Evolutionary conservation across 2,797 vertebrate species (phyloP).

Genomic region (Furcifer pardalis): DNA sequence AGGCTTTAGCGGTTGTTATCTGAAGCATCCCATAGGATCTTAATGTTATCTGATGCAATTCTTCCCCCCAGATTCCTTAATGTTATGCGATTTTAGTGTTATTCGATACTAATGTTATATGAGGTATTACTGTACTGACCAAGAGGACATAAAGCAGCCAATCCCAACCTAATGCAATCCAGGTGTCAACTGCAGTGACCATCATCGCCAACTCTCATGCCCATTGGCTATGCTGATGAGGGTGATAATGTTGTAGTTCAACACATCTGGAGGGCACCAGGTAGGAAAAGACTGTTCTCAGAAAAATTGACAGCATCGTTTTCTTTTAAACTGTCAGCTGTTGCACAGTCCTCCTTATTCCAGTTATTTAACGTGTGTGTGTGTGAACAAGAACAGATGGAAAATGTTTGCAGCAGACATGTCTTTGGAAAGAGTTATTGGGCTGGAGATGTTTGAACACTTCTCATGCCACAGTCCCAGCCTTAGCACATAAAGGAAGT

Average conservation of each 20-base stretch:
- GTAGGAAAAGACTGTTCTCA: not conserved
- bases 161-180: not conserved
- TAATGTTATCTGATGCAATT: too few species aligned
- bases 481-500: constrained; percentile 13
- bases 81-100: too few species aligned
- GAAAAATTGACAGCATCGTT: not conserved
- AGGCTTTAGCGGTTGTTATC: too few species aligned
- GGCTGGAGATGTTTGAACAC: not conserved
- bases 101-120: too few species aligned
- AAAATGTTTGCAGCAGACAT: constrained; percentile 18
- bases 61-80: too few species aligned
- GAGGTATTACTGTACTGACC: too few species aligned
- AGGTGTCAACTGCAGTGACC: not conserved
- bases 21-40: too few species aligned
- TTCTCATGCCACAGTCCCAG: constrained; percentile 1
- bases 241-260: not conserved
- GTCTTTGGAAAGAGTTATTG: constrained; percentile 17
- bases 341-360: constrained; percentile 14
- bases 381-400: constrained; percentile 21
- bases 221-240: not conserved
- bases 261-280: not conserved
- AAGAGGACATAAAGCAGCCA: not conserved
- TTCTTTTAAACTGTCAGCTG: not conserved
- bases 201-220: not conserved
- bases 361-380: constrained; percentile 26